phyloP scores from a whole-genome alignment of 2,113 vertebrate genomes.

The Syngnathoides biaculeatus region DNA sequence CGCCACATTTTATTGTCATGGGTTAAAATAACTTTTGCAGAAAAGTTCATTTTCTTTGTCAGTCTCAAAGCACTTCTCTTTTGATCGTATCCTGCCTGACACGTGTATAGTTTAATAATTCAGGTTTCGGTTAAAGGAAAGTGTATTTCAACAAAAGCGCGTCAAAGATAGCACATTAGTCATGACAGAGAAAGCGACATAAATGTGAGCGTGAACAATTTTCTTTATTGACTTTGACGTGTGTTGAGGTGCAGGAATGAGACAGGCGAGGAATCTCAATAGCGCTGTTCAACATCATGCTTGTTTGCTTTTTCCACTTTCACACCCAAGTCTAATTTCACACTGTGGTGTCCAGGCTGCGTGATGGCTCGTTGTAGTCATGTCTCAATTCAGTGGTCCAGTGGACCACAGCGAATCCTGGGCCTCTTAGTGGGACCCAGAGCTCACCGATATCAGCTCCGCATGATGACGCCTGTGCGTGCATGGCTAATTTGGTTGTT shows the following conservation, averaged over 20 bases:
- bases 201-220: slow-evolving; percentile 37
- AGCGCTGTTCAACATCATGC: slow-evolving; percentile 52
- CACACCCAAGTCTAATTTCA: slow-evolving; percentile 62
- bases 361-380: slow-evolving; percentile 30
- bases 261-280: slow-evolving; percentile 42
- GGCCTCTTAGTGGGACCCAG: slow-evolving; percentile 39
- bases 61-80: slow-evolving; percentile 19
- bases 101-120: slow-evolving; percentile 16
- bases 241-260: slow-evolving; percentile 25
- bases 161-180: slow-evolving; percentile 41
- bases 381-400: slow-evolving; percentile 40
- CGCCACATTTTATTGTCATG: neutral
- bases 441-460: slow-evolving; percentile 41
- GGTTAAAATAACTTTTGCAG: neutral
- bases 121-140: slow-evolving; percentile 14
- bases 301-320: slow-evolving; percentile 67
- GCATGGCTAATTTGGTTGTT: slow-evolving; percentile 62
- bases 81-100: slow-evolving; percentile 3
- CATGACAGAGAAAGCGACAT: slow-evolving; percentile 34
- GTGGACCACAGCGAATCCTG: slow-evolving; percentile 56
- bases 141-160: slow-evolving; percentile 14
- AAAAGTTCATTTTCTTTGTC: neutral
- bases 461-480: slow-evolving; percentile 38
- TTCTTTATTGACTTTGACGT: slow-evolving; percentile 54
- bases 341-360: slow-evolving; percentile 34